phyloP scores from a whole-genome alignment of 2,113 vertebrate genomes.

The Elanoides forficatus region DNA sequence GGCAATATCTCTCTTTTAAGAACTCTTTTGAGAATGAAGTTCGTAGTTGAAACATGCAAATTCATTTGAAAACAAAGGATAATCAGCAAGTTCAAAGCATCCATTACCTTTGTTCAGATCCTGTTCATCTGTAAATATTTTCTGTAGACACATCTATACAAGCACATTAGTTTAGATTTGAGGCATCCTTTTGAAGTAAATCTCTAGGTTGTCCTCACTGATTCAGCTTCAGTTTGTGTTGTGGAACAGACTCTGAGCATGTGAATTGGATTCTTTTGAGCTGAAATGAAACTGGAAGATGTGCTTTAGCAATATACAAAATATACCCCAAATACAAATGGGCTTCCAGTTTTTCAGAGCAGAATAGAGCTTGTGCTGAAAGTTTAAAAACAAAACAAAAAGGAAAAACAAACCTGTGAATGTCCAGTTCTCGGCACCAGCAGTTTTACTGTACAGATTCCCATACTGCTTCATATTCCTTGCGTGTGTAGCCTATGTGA shows the following conservation, averaged over 20 bases:
- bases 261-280: background rate
- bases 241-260: background rate
- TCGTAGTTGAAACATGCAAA: accelerated
- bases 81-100: background rate
- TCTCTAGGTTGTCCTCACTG: background rate
- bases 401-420: background rate
- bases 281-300: background rate
- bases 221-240: background rate
- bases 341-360: background rate
- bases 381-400: background rate
- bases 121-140: background rate
- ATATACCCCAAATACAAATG: background rate
- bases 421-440: background rate
- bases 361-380: background rate
- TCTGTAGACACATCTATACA: background rate
- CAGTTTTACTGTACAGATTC: background rate
- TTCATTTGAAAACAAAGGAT: background rate
- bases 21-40: background rate
- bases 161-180: background rate
- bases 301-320: background rate
- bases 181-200: background rate
- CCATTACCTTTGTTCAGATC: background rate
- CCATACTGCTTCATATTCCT: background rate
- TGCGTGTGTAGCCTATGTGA: background rate
- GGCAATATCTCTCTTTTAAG: background rate